These are phyloP conservation scores for Telenomus remus DNA, from an alignment of 1,140 invertebrate species.

Conservation along the genomic window DNA sequence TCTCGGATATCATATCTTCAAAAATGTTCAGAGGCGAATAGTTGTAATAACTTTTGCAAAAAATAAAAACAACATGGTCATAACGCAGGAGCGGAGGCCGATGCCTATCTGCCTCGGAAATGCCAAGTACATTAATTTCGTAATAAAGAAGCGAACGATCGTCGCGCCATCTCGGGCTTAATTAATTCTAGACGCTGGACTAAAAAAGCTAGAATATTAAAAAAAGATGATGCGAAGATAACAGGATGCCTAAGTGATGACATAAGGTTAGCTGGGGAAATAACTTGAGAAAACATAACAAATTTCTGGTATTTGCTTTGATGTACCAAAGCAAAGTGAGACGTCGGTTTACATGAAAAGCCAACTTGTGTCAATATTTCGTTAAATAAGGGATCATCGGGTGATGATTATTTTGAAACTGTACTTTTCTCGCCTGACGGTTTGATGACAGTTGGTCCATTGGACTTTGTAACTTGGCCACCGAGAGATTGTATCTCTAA, in stretches of 20 bases:
- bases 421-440: no score
- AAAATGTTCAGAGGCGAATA: constrained; percentile 42
- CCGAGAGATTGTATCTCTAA: constrained; percentile 48
- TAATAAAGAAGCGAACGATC: constrained; percentile 60
- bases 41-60: constrained; percentile 52
- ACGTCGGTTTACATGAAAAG: neutral
- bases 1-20: no score
- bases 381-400: no score
- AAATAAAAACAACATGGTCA: constrained; percentile 49
- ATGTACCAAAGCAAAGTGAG: constrained; percentile 22
- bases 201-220: constrained; percentile 50
- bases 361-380: no score
- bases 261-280: constrained; percentile 35
- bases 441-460: neutral
- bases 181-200: constrained; percentile 56
- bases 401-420: no score
- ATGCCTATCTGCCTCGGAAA: constrained; percentile 58
- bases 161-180: constrained; percentile 58
- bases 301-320: constrained; percentile 26
- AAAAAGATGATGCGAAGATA: constrained; percentile 57
- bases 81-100: constrained; percentile 38
- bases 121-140: constrained; percentile 58
- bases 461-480: constrained; percentile 41
- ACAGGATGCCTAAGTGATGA: constrained; percentile 47
- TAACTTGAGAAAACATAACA: constrained; percentile 9